phyloP scores from a whole-genome alignment of 2,888 invertebrate genomes.

The Athrips mouffetella region DNA sequence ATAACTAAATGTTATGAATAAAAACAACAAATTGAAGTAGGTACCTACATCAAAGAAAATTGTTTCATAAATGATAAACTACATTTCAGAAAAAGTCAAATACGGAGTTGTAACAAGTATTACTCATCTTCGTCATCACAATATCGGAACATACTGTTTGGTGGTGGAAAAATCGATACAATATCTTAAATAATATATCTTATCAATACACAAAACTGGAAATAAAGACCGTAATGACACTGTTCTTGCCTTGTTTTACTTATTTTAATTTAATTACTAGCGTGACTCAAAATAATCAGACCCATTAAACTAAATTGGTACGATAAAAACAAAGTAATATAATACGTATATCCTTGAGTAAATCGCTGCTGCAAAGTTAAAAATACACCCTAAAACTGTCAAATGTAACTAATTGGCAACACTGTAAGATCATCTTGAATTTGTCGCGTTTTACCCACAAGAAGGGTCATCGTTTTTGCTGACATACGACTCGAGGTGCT shows the following conservation, averaged over 20 bases:
- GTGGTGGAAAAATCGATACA: not conserved
- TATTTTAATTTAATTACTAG: not conserved
- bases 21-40: too few species aligned
- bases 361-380: not conserved
- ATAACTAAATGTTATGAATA: too few species aligned
- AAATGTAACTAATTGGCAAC: slow-evolving; percentile 14
- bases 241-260: not conserved
- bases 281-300: not conserved
- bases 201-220: not conserved
- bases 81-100: too few species aligned
- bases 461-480: slow-evolving; percentile 54
- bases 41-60: too few species aligned
- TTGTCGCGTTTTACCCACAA: slow-evolving; percentile 60
- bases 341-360: not conserved
- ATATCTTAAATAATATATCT: not conserved
- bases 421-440: slow-evolving; percentile 52
- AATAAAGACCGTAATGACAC: not conserved
- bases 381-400: not conserved
- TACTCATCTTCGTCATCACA: too few species aligned
- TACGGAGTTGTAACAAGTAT: too few species aligned
- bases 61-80: too few species aligned
- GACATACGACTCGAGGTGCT: slow-evolving; percentile 46
- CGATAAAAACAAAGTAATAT: not conserved
- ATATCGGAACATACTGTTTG: too few species aligned
- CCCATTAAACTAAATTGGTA: slow-evolving; percentile 1